phyloP scores from a whole-genome alignment of 2,888 invertebrate species.

The Melieria omissa region DNA sequence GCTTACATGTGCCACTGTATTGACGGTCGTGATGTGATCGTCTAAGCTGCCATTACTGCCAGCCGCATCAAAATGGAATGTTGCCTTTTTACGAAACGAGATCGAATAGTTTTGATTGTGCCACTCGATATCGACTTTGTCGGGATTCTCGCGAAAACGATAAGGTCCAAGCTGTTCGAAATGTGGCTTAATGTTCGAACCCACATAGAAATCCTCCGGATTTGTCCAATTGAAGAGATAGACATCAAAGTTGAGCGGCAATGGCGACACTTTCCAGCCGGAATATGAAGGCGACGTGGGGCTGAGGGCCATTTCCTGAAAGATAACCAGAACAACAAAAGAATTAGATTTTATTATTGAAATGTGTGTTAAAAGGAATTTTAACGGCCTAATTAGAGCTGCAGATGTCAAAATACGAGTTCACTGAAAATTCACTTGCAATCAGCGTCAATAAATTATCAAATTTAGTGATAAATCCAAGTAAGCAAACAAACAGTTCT shows the following conservation, averaged over 20 bases:
- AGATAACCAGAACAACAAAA: constrained; percentile 28
- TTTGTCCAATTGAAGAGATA: constrained; percentile 86
- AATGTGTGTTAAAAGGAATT: too few species aligned
- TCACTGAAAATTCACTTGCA: too few species aligned
- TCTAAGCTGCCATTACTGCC: constrained; percentile 75
- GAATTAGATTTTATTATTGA: too few species aligned
- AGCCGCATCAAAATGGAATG: constrained; percentile 77
- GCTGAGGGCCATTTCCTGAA: constrained; percentile 74
- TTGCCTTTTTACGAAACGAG: constrained; percentile 75
- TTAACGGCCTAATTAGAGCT: too few species aligned
- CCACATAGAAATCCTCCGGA: constrained; percentile 72
- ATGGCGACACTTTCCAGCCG: constrained; percentile 76
- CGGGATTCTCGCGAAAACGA: constrained; percentile 74
- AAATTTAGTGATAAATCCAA: too few species aligned
- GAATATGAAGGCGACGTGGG: constrained; percentile 73
- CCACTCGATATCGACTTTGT: constrained; percentile 79
- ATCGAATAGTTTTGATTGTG: constrained; percentile 78
- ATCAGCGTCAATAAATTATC: too few species aligned
- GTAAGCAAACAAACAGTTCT: too few species aligned
- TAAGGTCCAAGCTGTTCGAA: constrained; percentile 73
- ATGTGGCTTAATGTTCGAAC: constrained; percentile 70
- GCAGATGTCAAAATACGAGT: too few species aligned
- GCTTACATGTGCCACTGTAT: constrained; percentile 82
- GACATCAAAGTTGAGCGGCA: constrained; percentile 75
- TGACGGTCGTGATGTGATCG: constrained; percentile 79